Conservation (phyloP, 2,113 vertebrate species). For the Phoenicopterus ruber region DNA sequence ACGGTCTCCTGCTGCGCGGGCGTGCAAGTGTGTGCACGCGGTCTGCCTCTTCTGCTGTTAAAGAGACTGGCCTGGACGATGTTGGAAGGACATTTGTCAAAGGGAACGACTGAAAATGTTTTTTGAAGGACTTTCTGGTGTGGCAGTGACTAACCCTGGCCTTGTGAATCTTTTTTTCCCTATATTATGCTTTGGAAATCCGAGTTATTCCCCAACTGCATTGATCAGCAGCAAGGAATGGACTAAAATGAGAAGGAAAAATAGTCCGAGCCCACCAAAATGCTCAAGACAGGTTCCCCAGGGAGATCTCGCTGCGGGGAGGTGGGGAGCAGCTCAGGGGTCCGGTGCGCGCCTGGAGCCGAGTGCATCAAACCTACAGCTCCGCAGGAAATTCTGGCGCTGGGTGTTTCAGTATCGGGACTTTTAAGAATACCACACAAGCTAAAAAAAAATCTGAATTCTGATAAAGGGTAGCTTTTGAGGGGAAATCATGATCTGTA, state of each 20-base stretch:
- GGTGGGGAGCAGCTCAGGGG: not conserved
- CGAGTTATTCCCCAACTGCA: not conserved
- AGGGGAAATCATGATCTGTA: not conserved
- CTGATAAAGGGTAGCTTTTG: not conserved
- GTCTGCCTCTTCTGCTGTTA: rapidly evolving
- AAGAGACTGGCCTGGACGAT: rapidly evolving
- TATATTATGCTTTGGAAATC: not conserved
- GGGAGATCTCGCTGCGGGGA: not conserved
- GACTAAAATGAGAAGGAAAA: not conserved
- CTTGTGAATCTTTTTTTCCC: too few relatives aligned
- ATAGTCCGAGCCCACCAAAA: not conserved
- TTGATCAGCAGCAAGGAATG: not conserved
- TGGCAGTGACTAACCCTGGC: not conserved
- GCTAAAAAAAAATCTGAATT: not conserved
- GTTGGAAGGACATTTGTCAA: not conserved
- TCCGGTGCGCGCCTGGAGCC: rapidly evolving
- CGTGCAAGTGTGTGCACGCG: rapidly evolving
- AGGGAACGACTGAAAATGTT: not conserved
- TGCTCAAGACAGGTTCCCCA: not conserved
- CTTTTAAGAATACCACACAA: rapidly evolving
- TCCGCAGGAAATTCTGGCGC: rapidly evolving
- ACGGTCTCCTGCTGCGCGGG: not conserved
- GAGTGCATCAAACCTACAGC: rapidly evolving
- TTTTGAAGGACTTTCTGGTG: not conserved
- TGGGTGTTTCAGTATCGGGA: rapidly evolving